These are phyloP conservation scores for Cladorhizidae sp. DNA, from an alignment of 37 sponge, comb jelly and placozoan species.

Conservation along the genomic window DNA sequence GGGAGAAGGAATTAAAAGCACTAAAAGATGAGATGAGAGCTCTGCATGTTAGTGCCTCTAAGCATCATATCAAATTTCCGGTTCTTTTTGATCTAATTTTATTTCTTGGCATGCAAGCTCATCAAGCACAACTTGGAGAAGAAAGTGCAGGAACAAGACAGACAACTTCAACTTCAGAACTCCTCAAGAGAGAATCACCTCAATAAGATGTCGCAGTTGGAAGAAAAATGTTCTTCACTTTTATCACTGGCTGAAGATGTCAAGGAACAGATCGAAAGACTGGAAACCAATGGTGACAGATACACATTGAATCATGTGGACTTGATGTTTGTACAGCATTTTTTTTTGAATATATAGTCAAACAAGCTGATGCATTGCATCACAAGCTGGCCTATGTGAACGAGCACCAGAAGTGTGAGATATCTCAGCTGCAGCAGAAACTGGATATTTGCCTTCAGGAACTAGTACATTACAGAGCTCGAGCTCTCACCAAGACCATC, in stretches of 20 bases:
- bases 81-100: background rate
- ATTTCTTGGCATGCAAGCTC: constrained; percentile 21
- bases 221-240: constrained; percentile 46
- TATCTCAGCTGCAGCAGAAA: constrained; percentile 21
- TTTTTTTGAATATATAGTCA: constrained; percentile 12
- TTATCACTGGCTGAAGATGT: constrained; percentile 21
- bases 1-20: constrained; percentile 56
- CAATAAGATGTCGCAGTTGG: constrained; percentile 47
- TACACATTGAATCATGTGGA: background rate
- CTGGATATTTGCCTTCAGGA: constrained; percentile 33
- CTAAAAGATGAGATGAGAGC: constrained; percentile 80
- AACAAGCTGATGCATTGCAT: constrained; percentile 38
- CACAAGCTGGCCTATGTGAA: constrained; percentile 56
- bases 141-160: constrained; percentile 68
- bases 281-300: constrained; percentile 60
- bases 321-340: background rate
- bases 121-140: constrained; percentile 53
- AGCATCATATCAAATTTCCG: background rate
- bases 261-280: constrained; percentile 52
- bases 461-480: constrained; percentile 4
- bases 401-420: constrained; percentile 58
- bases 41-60: constrained; percentile 45
- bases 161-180: constrained; percentile 57
- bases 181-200: constrained; percentile 57
- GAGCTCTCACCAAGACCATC: background rate